phyloP scores from a whole-genome alignment of 2,113 vertebrate genomes.

The Dasyornis broadbenti region DNA sequence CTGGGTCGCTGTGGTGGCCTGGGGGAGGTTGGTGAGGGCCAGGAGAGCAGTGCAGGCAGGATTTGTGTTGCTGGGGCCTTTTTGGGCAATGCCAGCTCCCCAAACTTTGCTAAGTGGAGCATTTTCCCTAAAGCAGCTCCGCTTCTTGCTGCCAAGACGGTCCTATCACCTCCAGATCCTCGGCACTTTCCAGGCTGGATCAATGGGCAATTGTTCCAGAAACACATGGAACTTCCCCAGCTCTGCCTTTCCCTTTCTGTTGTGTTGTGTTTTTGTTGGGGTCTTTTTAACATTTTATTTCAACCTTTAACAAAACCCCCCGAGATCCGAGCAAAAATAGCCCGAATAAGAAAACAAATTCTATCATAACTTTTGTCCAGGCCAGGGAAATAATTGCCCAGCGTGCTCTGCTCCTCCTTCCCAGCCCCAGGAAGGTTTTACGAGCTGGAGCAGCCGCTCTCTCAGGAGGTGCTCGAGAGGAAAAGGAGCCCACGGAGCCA shows the following conservation, averaged over 20 bases:
- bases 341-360: neutral
- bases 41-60: neutral
- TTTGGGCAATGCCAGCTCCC: neutral
- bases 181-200: neutral
- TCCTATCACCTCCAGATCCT: neutral
- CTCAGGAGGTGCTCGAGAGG: neutral
- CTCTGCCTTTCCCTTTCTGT: neutral
- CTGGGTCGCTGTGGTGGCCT: neutral
- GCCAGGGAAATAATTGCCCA: neutral
- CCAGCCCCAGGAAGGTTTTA: constrained; percentile 1
- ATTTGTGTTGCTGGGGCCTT: neutral
- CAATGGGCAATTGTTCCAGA: neutral
- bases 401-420: neutral
- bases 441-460: neutral
- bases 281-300: neutral
- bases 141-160: neutral
- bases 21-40: neutral
- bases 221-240: neutral
- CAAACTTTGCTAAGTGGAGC: neutral
- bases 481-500: neutral
- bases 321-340: neutral
- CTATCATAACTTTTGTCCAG: neutral
- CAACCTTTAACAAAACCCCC: neutral
- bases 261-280: neutral
- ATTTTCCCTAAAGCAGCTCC: neutral